These are phyloP conservation scores for Micronycteris hirsuta DNA, from an alignment of 2,113 vertebrate genomes.

Conservation along the genomic window DNA sequence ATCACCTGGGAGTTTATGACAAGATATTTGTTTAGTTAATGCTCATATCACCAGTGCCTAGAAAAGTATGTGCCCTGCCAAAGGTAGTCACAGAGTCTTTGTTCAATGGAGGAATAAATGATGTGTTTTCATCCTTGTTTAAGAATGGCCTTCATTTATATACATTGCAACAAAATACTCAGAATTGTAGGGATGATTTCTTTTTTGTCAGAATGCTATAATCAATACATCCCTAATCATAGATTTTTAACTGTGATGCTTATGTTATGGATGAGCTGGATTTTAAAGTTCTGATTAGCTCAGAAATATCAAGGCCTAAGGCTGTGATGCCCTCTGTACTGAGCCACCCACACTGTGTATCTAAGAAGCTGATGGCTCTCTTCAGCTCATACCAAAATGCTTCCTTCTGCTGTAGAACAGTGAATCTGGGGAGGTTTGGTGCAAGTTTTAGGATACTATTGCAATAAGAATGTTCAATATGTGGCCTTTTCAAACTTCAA, in stretches of 20 bases:
- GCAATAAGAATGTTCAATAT: not conserved
- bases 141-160: not conserved
- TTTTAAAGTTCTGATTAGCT: not conserved
- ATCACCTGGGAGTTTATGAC: not conserved
- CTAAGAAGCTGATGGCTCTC: not conserved
- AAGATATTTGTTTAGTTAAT: not conserved
- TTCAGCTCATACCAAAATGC: not conserved
- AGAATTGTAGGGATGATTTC: not conserved
- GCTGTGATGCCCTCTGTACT: not conserved
- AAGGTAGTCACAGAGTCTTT: not conserved
- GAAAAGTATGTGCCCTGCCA: not conserved
- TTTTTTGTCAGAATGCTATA: not conserved
- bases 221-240: not conserved
- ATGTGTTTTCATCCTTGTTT: not conserved
- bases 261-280: not conserved
- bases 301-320: not conserved
- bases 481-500: not conserved
- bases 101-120: not conserved
- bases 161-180: not conserved
- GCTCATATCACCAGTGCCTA: not conserved
- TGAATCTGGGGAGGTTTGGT: not conserved
- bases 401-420: not conserved
- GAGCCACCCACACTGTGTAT: not conserved
- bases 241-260: not conserved
- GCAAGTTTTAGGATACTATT: not conserved